phyloP scores from a whole-genome alignment of 2,797 vertebrate genomes.

The Dallia pectoralis region DNA sequence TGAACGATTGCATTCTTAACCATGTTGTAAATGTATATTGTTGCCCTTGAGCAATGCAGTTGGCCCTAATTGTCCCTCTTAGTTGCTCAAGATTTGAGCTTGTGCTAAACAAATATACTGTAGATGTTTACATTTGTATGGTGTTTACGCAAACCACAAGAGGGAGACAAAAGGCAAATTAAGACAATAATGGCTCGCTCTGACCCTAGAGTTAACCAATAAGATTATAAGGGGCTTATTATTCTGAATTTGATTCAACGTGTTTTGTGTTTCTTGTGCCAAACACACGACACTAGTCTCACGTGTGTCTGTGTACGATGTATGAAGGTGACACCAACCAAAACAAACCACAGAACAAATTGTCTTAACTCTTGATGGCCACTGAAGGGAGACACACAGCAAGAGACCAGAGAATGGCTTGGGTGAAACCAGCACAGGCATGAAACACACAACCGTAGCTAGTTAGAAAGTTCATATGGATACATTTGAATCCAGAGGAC shows the following conservation, averaged over 20 bases:
- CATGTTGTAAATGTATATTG: not conserved
- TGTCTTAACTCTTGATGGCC: not conserved
- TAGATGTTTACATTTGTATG: not conserved
- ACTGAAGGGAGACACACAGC: not conserved
- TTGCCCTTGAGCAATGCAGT: too few species aligned
- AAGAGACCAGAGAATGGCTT: not conserved
- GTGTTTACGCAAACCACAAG: not conserved
- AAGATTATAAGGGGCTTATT: not conserved
- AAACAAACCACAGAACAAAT: not conserved
- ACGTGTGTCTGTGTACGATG: not conserved
- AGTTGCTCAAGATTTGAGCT: too few species aligned
- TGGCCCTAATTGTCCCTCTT: too few species aligned
- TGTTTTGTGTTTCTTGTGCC: not conserved
- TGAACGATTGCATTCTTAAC: not conserved
- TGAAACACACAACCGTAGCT: not conserved
- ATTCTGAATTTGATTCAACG: not conserved
- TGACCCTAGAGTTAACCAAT: not conserved
- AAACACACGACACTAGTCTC: not conserved
- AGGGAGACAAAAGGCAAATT: not conserved
- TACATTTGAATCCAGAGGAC: slow-evolving; percentile 35
- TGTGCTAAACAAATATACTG: too few species aligned
- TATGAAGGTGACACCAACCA: not conserved
- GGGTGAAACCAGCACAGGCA: not conserved
- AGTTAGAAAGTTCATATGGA: not conserved
- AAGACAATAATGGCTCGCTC: not conserved